phyloP scores from a whole-genome alignment of 2,797 vertebrate genomes.

The Mus caroli region DNA sequence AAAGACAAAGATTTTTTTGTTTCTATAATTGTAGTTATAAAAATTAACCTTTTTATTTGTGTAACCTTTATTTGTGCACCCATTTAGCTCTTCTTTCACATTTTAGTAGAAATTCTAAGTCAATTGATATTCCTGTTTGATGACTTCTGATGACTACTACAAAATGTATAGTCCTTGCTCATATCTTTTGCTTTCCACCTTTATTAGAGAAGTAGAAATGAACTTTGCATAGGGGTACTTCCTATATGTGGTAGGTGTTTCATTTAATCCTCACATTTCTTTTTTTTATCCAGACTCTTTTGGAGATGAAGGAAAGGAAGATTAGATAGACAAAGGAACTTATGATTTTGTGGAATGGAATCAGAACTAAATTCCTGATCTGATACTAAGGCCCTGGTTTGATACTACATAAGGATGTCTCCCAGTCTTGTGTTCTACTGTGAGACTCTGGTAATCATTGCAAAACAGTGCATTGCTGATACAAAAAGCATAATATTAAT shows the following conservation, averaged over 20 bases:
- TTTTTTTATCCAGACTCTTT: not conserved
- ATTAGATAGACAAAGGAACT: not conserved
- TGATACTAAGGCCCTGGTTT: not conserved
- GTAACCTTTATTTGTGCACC: not conserved
- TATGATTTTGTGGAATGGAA: not conserved
- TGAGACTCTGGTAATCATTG: not conserved
- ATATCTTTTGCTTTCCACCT: not conserved
- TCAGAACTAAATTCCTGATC: not conserved
- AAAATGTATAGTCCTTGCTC: not conserved
- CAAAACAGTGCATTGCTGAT: not conserved
- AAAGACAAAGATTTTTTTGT: constrained; percentile 11
- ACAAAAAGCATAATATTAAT: not conserved
- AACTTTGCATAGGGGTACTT: constrained; percentile 4
- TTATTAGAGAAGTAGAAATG: not conserved
- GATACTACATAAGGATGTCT: not conserved
- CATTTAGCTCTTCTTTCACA: not conserved
- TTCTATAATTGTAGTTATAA: constrained; percentile 25
- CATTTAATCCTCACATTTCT: not conserved
- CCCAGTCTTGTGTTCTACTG: not conserved
- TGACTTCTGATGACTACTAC: constrained; percentile 11
- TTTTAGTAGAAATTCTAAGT: constrained; percentile 4
- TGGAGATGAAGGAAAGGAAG: constrained; percentile 32
- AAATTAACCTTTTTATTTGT: not conserved
- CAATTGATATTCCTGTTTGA: not conserved
- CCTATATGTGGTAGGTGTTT: not conserved